These are phyloP conservation scores for Brachionus sp. DNA, from an alignment of 1,140 invertebrate genomes.

Conservation along the genomic window DNA sequence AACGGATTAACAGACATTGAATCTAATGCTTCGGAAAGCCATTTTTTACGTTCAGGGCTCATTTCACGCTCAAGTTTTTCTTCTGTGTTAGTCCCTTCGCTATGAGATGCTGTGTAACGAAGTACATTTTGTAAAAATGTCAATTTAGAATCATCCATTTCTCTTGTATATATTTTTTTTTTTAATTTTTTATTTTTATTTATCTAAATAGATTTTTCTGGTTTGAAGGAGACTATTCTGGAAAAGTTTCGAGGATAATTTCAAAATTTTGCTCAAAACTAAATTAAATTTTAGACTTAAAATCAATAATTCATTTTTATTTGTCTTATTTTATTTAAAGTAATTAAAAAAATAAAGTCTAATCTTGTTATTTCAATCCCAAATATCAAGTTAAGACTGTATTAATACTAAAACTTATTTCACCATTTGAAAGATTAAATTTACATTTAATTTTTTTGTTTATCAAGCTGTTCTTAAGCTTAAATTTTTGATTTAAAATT, in stretches of 20 bases:
- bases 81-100: background rate
- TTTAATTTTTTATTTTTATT: background rate
- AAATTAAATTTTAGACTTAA: background rate
- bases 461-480: too few species aligned
- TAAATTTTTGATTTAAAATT: too few species aligned
- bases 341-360: too few species aligned
- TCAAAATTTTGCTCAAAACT: background rate
- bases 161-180: background rate
- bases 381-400: too few species aligned
- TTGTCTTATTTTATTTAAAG: background rate
- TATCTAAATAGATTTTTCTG: background rate
- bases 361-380: too few species aligned
- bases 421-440: too few species aligned
- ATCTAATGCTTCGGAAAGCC: constrained; percentile 68
- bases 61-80: constrained; percentile 6
- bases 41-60: constrained; percentile 62
- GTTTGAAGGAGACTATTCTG: background rate
- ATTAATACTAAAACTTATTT: too few species aligned
- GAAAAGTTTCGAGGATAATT: background rate
- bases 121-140: constrained; percentile 44
- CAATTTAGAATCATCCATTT: constrained; percentile 40
- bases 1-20: constrained; percentile 68
- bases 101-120: background rate
- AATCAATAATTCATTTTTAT: background rate
- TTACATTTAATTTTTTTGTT: too few species aligned